Conservation (phyloP, 2,888 invertebrate genomes). For the Meteorus colon region DNA sequence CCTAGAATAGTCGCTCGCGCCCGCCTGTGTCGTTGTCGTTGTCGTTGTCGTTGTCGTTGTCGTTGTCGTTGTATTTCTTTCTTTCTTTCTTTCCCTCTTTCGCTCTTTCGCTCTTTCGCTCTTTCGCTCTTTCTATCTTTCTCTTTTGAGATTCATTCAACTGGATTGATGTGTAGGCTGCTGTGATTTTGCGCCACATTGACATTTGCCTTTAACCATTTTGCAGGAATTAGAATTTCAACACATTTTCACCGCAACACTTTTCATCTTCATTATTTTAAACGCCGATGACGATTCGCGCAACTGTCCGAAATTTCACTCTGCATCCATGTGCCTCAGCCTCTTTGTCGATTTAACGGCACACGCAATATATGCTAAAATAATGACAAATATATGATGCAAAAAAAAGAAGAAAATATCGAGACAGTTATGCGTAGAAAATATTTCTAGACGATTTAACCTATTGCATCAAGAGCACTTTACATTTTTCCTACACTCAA, state of each 20-base stretch:
- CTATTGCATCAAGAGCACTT: constrained; percentile 27
- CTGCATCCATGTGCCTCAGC: constrained; percentile 10
- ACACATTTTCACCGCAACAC: background rate
- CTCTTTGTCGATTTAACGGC: constrained; percentile 19
- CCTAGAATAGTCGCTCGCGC: constrained; percentile 62
- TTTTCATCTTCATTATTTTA: background rate
- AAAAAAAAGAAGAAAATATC: background rate
- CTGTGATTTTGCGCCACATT: constrained; percentile 27
- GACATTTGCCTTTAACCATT: constrained; percentile 57
- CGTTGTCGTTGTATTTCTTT: constrained; percentile 63
- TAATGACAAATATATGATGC: background rate
- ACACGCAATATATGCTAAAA: constrained; percentile 4
- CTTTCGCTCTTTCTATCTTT: no score
- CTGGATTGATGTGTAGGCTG: background rate
- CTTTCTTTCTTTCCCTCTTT: constrained; percentile 57
- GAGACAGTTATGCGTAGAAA: background rate
- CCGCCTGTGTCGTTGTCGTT: constrained; percentile 58
- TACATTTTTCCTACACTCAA: constrained; percentile 34
- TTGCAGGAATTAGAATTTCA: constrained; percentile 38
- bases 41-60: constrained; percentile 61
- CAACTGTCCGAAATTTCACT: background rate
- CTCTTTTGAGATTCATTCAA: constrained; percentile 42
- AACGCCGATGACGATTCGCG: background rate
- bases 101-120: constrained; percentile 43
- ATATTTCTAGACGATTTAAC: constrained; percentile 36